These are phyloP conservation scores for Drosophila triauraria DNA, from an alignment of 1,140 invertebrate genomes.

Conservation along the genomic window DNA sequence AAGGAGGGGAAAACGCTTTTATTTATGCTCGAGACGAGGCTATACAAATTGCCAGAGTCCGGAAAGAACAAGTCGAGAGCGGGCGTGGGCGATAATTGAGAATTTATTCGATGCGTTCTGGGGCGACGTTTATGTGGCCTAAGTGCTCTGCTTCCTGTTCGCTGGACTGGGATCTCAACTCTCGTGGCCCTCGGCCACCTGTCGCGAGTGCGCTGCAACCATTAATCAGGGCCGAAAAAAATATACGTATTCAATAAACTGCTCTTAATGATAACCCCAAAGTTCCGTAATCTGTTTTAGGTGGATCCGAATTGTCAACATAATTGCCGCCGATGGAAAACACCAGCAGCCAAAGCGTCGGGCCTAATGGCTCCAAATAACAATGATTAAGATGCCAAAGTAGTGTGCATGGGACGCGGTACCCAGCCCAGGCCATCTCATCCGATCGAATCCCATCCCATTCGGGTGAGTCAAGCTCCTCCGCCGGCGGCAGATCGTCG, in stretches of 20 bases:
- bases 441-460: conserved; percentile 5
- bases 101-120: conserved; percentile 74
- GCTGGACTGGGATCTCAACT: not conserved
- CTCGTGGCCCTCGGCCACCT: conserved; percentile 52
- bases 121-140: conserved; percentile 74
- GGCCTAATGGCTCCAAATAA: conserved; percentile 77
- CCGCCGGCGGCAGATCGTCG: conserved; percentile 44
- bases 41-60: conserved; percentile 54
- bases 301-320: conserved; percentile 71
- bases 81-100: conserved; percentile 80
- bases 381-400: conserved; percentile 74
- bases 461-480: conserved; percentile 38
- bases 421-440: conserved; percentile 8
- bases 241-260: conserved; percentile 73
- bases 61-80: conserved; percentile 13
- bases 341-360: conserved; percentile 69
- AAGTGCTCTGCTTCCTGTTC: conserved; percentile 68
- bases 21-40: conserved; percentile 61
- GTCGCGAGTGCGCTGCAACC: conserved; percentile 54
- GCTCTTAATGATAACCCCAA: conserved; percentile 73
- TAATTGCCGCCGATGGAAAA: conserved; percentile 72
- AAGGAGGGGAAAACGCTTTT: conserved; percentile 52
- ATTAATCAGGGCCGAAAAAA: conserved; percentile 73
- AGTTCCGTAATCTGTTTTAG: conserved; percentile 59
- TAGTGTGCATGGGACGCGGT: conserved; percentile 12